These are phyloP conservation scores for Melanotus villosus DNA, from an alignment of 2,888 invertebrate species.

Conservation along the genomic window DNA sequence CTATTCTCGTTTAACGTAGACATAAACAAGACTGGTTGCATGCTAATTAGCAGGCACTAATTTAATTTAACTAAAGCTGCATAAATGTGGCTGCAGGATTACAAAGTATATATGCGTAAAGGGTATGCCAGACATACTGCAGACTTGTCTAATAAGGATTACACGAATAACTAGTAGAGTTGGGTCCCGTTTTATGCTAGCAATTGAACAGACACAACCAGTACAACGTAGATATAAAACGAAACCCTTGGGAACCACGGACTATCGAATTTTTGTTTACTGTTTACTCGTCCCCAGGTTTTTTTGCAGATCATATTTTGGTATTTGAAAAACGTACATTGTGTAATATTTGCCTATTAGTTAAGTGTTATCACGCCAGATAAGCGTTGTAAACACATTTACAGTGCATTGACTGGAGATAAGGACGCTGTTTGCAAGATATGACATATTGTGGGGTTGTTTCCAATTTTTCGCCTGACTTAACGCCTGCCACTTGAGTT, in stretches of 20 bases:
- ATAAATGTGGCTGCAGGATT: conserved; percentile 35
- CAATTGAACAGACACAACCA: neutral
- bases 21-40: conserved; percentile 7
- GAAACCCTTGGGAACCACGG: neutral
- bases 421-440: conserved; percentile 36
- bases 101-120: conserved; percentile 2
- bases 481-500: conserved; percentile 3
- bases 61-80: conserved; percentile 52
- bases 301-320: conserved; percentile 22
- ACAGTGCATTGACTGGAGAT: conserved; percentile 46
- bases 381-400: conserved; percentile 45
- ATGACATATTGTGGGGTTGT: conserved; percentile 40
- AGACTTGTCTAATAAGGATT: conserved; percentile 20
- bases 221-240: neutral
- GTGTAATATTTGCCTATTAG: conserved; percentile 42
- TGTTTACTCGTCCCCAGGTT: neutral
- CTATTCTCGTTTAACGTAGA: neutral
- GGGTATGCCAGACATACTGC: neutral
- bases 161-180: neutral
- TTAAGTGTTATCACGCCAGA: conserved; percentile 38
- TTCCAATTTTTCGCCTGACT: conserved; percentile 34
- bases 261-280: neutral
- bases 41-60: conserved; percentile 51
- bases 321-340: conserved; percentile 25
- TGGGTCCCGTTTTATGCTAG: neutral